A percentile compares a stretch with the other conserved stretches of the same genome.
Conservation (phyloP, 2,113 vertebrate genomes). For the Drymodes brunneopygia region DNA sequence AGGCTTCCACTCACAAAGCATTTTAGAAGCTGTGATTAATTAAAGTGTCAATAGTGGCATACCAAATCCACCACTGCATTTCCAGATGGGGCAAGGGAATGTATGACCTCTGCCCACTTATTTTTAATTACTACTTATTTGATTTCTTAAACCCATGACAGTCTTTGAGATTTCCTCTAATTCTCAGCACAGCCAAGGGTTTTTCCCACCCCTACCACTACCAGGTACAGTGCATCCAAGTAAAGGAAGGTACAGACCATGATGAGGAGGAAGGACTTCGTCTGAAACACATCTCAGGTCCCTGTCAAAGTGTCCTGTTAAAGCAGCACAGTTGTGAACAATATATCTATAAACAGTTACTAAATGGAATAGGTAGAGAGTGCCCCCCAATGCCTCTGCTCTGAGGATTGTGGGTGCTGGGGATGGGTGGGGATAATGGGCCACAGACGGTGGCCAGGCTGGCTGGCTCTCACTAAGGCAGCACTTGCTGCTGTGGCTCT, state of each 20-base stretch:
- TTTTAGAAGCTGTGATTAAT: slow-evolving; percentile 34
- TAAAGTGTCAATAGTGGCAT: slow-evolving; percentile 37
- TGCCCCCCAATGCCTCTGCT: neutral
- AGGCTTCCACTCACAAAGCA: neutral
- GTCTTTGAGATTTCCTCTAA: neutral
- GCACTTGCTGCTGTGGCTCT: neutral
- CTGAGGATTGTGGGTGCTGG: neutral
- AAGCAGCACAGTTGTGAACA: neutral
- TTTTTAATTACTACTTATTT: slow-evolving; percentile 42
- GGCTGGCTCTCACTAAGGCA: neutral
- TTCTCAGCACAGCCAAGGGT: neutral
- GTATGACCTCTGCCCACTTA: neutral
- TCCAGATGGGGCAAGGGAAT: slow-evolving; percentile 1
- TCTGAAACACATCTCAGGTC: neutral
- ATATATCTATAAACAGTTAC: neutral
- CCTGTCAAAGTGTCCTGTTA: rapidly evolving
- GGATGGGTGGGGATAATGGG: neutral
- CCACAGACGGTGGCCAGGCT: neutral
- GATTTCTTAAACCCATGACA: neutral
- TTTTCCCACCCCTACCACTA: neutral
- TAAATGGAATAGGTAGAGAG: neutral
- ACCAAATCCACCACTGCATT: neutral
- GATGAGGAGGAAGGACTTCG: rapidly evolving
- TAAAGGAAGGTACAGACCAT: neutral
- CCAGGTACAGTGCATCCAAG: rapidly evolving